phyloP scores from a whole-genome alignment of 2,113 vertebrate genomes.

The Cavia aperea region DNA sequence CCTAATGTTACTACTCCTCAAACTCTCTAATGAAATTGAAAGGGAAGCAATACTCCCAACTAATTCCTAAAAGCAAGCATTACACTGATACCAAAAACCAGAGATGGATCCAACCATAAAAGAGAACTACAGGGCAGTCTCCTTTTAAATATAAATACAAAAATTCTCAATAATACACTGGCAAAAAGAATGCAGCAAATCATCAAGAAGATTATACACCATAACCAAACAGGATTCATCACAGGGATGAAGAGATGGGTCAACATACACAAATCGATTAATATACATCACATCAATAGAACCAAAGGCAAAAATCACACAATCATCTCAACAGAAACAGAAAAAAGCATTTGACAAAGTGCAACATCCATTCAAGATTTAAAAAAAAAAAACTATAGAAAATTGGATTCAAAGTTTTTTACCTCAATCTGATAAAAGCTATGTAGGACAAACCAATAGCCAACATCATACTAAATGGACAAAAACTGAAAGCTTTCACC shows the following conservation, averaged over 20 bases:
- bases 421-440: neutral
- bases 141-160: neutral
- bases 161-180: neutral
- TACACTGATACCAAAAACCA: neutral
- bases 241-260: neutral
- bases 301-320: no score
- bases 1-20: neutral
- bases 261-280: neutral
- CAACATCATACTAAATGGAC: neutral
- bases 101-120: neutral
- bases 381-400: no score
- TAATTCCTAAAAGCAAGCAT: neutral
- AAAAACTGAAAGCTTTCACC: neutral
- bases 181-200: neutral
- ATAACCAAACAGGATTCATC: neutral
- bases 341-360: no score
- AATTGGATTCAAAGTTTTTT: neutral
- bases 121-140: neutral
- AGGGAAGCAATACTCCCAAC: neutral
- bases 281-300: neutral
- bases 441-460: neutral
- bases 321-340: no score
- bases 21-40: neutral
- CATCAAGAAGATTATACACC: neutral
- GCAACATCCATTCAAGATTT: no score